A percentile compares a stretch with the other conserved stretches of the same genome.
Conservation (phyloP, 2,888 invertebrate genomes). For the Nomada hirtipes region DNA sequence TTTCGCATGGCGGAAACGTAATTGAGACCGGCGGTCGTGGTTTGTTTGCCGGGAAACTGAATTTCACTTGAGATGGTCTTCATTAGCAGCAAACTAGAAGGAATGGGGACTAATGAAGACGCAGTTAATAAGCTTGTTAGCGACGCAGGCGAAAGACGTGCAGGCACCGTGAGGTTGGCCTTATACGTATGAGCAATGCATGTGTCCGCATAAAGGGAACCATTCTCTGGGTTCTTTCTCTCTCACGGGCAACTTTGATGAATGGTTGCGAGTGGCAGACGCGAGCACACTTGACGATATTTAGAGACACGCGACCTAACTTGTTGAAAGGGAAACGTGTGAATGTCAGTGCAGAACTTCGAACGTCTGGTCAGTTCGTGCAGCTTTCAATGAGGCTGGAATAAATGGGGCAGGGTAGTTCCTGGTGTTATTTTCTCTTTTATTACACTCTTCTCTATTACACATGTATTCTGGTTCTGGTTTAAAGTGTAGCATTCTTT, state of each 20-base stretch:
- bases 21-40: constrained; percentile 14
- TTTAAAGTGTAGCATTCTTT: neutral
- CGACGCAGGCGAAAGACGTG: constrained; percentile 39
- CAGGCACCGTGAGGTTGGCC: constrained; percentile 40
- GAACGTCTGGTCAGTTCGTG: neutral
- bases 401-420: neutral
- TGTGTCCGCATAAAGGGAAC: constrained; percentile 33
- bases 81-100: constrained; percentile 24
- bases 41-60: constrained; percentile 22
- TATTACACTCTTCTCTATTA: too few species aligned
- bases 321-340: constrained; percentile 28
- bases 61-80: constrained; percentile 42
- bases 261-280: constrained; percentile 44
- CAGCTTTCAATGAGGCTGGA: too few species aligned
- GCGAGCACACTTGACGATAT: constrained; percentile 30
- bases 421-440: neutral
- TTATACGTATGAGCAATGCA: constrained; percentile 38
- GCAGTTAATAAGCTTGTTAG: constrained; percentile 63
- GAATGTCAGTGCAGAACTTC: constrained; percentile 18
- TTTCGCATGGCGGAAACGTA: neutral
- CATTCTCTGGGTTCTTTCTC: constrained; percentile 7
- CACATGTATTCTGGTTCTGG: neutral
- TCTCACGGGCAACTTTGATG: constrained; percentile 40
- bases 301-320: constrained; percentile 31
- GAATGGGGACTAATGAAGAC: constrained; percentile 45